Percentiles rank a stretch among this genome's conserved stretches.
These are phyloP conservation scores for Pilophorus perplexus DNA, from an alignment of 2,888 invertebrate species.

Conservation along the genomic window DNA sequence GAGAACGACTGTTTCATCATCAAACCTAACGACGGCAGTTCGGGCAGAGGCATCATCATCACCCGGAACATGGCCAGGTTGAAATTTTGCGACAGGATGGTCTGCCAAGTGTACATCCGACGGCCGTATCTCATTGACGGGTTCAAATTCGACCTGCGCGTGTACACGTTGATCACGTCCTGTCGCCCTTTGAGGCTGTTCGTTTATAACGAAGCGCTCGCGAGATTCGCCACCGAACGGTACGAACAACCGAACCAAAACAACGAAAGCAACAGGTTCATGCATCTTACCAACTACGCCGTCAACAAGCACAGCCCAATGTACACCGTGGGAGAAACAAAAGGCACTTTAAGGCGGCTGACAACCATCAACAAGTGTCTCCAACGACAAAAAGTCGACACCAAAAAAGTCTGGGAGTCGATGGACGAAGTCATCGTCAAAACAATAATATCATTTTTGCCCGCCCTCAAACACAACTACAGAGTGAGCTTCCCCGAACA, in stretches of 20 bases:
- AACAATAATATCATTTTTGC: slow-evolving; percentile 83
- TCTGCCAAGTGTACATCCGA: slow-evolving; percentile 76
- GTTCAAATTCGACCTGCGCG: slow-evolving; percentile 86
- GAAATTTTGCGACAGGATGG: slow-evolving; percentile 72
- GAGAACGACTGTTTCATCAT: slow-evolving; percentile 78
- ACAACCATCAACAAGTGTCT: slow-evolving; percentile 75
- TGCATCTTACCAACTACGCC: slow-evolving; percentile 93
- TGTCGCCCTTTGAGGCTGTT: slow-evolving; percentile 87
- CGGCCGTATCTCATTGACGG: slow-evolving; percentile 84
- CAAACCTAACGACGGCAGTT: slow-evolving; percentile 88
- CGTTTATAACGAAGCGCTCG: slow-evolving; percentile 87
- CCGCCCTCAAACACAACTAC: slow-evolving; percentile 83
- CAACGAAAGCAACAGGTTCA: slow-evolving; percentile 83
- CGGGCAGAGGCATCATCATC: slow-evolving; percentile 84
- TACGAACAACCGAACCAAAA: slow-evolving; percentile 82
- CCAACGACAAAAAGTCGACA: slow-evolving; percentile 66
- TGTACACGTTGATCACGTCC: slow-evolving; percentile 84
- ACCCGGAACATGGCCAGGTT: slow-evolving; percentile 78
- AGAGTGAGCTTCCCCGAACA: slow-evolving; percentile 84
- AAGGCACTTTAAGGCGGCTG: slow-evolving; percentile 83
- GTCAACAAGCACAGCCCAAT: slow-evolving; percentile 86
- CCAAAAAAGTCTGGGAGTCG: slow-evolving; percentile 72
- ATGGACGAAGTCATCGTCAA: slow-evolving; percentile 91
- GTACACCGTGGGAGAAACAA: slow-evolving; percentile 78
- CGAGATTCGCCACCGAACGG: slow-evolving; percentile 81